Evolutionary conservation across 2,113 vertebrate genomes (phyloP).

Genomic region (Centropristis striata): DNA sequence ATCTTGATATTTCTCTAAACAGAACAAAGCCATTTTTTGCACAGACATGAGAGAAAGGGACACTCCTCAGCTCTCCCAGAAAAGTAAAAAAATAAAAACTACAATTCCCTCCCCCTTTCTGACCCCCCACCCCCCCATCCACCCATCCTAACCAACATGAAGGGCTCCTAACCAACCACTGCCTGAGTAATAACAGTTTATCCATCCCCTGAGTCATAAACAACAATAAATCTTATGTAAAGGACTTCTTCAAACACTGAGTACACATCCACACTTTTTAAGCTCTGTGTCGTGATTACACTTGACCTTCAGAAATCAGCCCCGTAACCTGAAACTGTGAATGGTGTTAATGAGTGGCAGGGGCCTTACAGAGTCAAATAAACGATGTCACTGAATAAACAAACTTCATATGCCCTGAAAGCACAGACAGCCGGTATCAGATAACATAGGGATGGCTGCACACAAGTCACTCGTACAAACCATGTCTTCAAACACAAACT

Average conservation of each 20-base stretch:
- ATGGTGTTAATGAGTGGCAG: constrained; percentile 79
- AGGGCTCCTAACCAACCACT: too few species aligned
- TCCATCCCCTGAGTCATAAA: not conserved
- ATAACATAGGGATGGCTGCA: constrained; percentile 75
- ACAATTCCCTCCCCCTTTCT: not conserved
- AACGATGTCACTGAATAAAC: constrained; percentile 83
- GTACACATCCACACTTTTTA: not conserved
- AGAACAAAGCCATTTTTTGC: too few species aligned
- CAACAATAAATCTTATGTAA: not conserved
- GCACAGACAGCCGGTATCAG: constrained; percentile 73
- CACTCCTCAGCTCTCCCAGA: not conserved
- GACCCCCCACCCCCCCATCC: not conserved
- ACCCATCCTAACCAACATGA: too few species aligned
- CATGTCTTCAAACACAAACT: constrained; percentile 62
- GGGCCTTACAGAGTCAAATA: constrained; percentile 79
- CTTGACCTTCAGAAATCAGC: constrained; percentile 72
- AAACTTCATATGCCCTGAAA: constrained; percentile 80
- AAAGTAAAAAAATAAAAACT: not conserved
- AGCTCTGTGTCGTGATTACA: constrained; percentile 42
- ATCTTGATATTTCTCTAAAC: too few species aligned
- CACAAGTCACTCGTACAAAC: constrained; percentile 66
- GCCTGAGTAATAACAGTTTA: not conserved
- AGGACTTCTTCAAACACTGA: not conserved
- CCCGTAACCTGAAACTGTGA: constrained; percentile 74
- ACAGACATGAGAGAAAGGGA: too few species aligned